phyloP scores from a whole-genome alignment of 2,113 vertebrate genomes.

The Xenopus laevis region DNA sequence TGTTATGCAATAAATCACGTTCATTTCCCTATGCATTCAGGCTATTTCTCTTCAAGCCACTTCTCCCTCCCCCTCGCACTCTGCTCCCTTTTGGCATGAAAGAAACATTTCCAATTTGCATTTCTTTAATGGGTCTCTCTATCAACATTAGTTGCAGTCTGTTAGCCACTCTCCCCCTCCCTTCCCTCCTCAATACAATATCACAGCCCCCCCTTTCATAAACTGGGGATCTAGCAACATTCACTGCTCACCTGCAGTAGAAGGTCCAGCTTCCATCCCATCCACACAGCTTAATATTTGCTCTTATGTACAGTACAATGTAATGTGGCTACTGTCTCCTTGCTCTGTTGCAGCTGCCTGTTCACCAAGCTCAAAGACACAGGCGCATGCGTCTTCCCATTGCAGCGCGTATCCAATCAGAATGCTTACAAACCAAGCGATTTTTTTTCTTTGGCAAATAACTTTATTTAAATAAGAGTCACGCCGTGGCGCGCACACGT shows the following conservation, averaged over 20 bases:
- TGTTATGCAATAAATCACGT: too few relatives aligned
- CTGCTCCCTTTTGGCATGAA: slow-evolving; percentile 5
- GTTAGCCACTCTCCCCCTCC: not conserved
- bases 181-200: slow-evolving; percentile 3
- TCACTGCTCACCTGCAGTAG: slow-evolving; percentile 79
- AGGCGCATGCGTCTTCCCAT: slow-evolving; percentile 50
- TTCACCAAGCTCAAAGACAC: slow-evolving; percentile 55
- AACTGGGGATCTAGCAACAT: not conserved
- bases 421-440: not conserved
- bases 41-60: not conserved
- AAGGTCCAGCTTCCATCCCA: slow-evolving; percentile 97
- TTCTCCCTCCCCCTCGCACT: slow-evolving; percentile 26
- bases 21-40: not conserved
- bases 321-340: slow-evolving; percentile 56
- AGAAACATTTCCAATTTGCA: slow-evolving; percentile 3
- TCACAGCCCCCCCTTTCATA: not conserved
- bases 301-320: slow-evolving; percentile 59
- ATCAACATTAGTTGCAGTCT: slow-evolving; percentile 17
- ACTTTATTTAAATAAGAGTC: slow-evolving; percentile 21
- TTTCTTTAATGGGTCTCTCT: slow-evolving; percentile 27
- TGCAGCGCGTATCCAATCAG: slow-evolving; percentile 16
- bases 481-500: not conserved
- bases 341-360: slow-evolving; percentile 46
- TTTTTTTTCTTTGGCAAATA: not conserved
- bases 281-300: slow-evolving; percentile 66